Base-by-base conservation (phyloP, 2,113 vertebrate genomes). In the Oreotrochilus melanogaster region DNA sequence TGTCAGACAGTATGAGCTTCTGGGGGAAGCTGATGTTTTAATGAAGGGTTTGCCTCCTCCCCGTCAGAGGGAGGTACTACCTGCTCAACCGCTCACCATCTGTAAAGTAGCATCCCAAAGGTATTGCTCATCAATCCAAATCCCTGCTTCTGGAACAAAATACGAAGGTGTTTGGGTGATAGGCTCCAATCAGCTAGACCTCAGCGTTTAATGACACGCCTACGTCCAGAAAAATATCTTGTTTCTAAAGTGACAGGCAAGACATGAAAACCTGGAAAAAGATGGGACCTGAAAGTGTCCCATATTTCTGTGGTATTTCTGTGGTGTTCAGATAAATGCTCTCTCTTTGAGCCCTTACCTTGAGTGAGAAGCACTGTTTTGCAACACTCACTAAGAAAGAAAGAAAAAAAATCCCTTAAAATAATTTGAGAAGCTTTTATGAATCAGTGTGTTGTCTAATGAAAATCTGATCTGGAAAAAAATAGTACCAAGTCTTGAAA, bases 21-120 rank as follows among this genome's bases (percentile, higher is more conserved):
- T 92, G 43, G 92, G 64, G 75, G 56, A 88, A 83, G 85, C 78
- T 95, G 89, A 88, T 86, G 88, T 90, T 95, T 95, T 96, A 96
- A 96, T 92, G 93, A 96, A 94, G 70, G 67, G 58, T 86, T 30
- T 95, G 45, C 78, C 66, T 87, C 74, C 91, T 95, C 75, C 78
- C 60, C 43, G 4, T 67, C 89, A 43, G 58, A 37, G 78, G 57
- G 69, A 79, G 53, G 54, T 47, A 13, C 62, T 87, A 78, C 58
- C 61, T 50, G 87, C 48, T 64, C 7, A 37, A 48, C 74, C 1
- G 8, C 86, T 93, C 69, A 11, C 93, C 82, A 88, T 92, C 95
- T 94, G 85, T 23, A 80, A 31, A 60, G 62, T 39, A 73, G 48
- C 47, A 64, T 93, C 85, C 62, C 92, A 16, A 5, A 21, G 78